Evolutionary conservation across 2,113 vertebrate genomes (phyloP).

Genomic region (Suricata suricatta): DNA sequence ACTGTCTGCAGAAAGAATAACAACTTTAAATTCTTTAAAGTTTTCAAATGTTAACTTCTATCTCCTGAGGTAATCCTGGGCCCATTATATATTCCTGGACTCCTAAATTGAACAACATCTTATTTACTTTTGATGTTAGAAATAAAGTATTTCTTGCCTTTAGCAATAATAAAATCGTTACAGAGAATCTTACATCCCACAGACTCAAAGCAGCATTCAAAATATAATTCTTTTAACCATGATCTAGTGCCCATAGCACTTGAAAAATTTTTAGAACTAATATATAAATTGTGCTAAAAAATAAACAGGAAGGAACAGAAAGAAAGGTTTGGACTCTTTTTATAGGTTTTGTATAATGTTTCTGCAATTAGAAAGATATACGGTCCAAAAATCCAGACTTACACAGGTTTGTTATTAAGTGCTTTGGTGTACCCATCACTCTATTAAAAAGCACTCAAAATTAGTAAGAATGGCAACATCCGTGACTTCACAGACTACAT

Average conservation of each 20-base stretch:
- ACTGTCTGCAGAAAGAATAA: conserved; percentile 47
- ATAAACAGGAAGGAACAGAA: neutral
- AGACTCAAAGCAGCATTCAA: conserved; percentile 54
- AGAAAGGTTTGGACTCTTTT: neutral
- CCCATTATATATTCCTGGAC: conserved; percentile 56
- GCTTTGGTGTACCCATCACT: neutral
- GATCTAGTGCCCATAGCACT: conserved; percentile 47
- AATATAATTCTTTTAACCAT: conserved; percentile 57
- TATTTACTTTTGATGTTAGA: conserved; percentile 73
- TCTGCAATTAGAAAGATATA: conserved; percentile 10
- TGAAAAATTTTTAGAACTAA: conserved; percentile 58
- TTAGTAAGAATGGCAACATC: neutral
- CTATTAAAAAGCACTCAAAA: neutral
- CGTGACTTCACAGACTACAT: neutral
- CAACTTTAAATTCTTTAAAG: conserved; percentile 54
- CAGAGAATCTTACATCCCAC: conserved; percentile 54
- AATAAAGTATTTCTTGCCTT: conserved; percentile 76
- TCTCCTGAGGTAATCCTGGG: conserved; percentile 70
- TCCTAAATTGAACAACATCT: conserved; percentile 61
- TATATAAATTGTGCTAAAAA: conserved; percentile 45
- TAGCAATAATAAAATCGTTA: conserved; percentile 75
- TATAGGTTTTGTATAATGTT: neutral
- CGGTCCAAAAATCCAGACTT: neutral
- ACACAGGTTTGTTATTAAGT: neutral
- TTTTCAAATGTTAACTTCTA: conserved; percentile 61